Conservation (phyloP, 2,113 vertebrate species). For the Castor canadensis region DNA sequence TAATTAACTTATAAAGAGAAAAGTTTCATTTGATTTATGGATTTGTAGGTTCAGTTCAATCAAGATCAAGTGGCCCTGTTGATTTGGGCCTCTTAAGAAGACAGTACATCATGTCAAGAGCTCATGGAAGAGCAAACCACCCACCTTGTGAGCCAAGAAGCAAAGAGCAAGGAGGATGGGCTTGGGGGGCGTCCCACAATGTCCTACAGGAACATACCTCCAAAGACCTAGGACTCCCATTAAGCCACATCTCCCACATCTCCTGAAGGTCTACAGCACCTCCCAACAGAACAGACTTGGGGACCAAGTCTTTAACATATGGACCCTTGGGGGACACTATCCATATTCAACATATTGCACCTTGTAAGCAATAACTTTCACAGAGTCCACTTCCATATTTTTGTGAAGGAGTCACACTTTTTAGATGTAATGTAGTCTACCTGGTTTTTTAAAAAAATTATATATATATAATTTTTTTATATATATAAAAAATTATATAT, state of each 20-base stretch:
- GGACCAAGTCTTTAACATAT: neutral
- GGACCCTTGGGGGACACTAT: neutral
- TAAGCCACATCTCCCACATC: no score
- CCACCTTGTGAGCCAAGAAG: neutral
- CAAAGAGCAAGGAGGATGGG: neutral
- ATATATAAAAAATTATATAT: no score
- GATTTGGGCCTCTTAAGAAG: neutral
- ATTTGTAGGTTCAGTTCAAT: neutral
- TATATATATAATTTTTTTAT: no score
- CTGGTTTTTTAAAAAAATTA: no score
- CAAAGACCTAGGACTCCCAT: neutral
- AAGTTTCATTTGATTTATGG: neutral
- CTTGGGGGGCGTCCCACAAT: no score
- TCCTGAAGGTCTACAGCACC: neutral
- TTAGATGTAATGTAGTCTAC: slow-evolving; percentile 17
- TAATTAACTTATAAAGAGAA: neutral
- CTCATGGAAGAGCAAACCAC: neutral
- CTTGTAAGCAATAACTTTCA: neutral
- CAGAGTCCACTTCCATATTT: neutral
- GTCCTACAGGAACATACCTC: neutral
- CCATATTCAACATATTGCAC: neutral
- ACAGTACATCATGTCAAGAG: neutral
- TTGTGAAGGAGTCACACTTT: neutral
- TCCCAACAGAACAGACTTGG: neutral
- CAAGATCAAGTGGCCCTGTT: neutral